Base-by-base conservation (phyloP, 2,888 invertebrate species). In the Spodoptera exigua region DNA sequence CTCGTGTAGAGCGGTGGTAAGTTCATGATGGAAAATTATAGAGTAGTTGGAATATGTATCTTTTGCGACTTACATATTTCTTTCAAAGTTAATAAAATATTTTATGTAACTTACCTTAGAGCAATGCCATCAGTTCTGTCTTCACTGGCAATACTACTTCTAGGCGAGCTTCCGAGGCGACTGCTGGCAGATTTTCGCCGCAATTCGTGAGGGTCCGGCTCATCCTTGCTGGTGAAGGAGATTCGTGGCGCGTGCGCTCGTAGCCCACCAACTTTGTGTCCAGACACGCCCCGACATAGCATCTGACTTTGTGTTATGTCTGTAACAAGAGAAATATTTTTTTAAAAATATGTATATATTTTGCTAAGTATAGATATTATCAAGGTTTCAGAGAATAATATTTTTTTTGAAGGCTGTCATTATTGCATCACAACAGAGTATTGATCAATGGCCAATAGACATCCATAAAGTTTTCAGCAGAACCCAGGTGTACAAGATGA, bases 21-120 rank as follows among this genome's bases (percentile, higher is more conserved):
- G 40, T 10, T 11, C 16, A 17, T 14, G 37, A 37, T n/a, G 17
- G 11, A 40, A 17, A 17, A 11, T 11, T 17, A 17, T 40, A 40
- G 17, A 12, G 40, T 11, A 11, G 17, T 2, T 40, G 14, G 17
- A 16, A 18, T 18, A 18, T 18, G 27, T 1, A 27, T 9, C 27
- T 27, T 27, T 5, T 0, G 27, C 9, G 27, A 5, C 5, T 27
- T 4, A 27, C 1, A 27, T 27, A 5, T 7, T 9, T 27, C 27
- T 27, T 18, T 18, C 7, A 5, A 39, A 41, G 27, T 18, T 1
- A 4, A 1, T n/a, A n/a, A n/a, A n/a, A n/a, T n/a, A n/a, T n/a
- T n/a, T n/a, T n/a, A n/a, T n/a, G n/a, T n/a, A n/a, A 71, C 85
- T 81, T 87, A 96, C 96, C 96, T 95, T 21, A 96, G 90, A 16